Percentiles rank a stretch among this genome's conserved stretches.
These are phyloP conservation scores for Anas platyrhynchos DNA, from an alignment of 2,113 vertebrate genomes.

Conservation along the genomic window DNA sequence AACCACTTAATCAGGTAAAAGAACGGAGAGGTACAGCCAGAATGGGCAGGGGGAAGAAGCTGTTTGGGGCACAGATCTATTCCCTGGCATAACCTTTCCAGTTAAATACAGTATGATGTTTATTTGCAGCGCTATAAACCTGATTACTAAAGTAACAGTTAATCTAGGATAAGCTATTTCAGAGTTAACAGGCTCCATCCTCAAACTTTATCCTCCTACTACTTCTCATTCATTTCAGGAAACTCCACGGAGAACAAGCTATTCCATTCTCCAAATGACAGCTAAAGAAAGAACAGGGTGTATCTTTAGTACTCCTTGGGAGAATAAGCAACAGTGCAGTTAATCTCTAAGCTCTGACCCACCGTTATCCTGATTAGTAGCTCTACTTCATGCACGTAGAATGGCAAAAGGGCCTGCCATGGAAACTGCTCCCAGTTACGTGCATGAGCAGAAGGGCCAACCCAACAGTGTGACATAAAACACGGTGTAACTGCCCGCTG, in stretches of 20 bases:
- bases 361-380: not conserved
- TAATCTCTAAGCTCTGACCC: not conserved
- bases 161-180: slow-evolving; percentile 38
- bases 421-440: not conserved
- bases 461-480: not conserved
- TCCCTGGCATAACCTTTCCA: not conserved
- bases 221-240: not conserved
- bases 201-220: not conserved
- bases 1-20: not conserved
- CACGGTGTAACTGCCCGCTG: not conserved
- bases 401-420: no score
- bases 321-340: not conserved
- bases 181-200: slow-evolving; percentile 1
- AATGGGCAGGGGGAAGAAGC: not conserved
- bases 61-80: not conserved
- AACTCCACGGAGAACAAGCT: not conserved
- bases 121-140: slow-evolving; percentile 19
- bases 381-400: not conserved
- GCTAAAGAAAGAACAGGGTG: not conserved
- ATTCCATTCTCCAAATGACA: not conserved
- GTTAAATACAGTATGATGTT: not conserved
- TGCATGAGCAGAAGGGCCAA: not conserved
- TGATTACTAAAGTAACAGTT: slow-evolving; percentile 33
- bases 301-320: not conserved
- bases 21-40: not conserved